A percentile compares a stretch with the other conserved stretches of the same genome.
Evolutionary conservation across 2,113 vertebrate genomes (phyloP).

Genomic region (Oryzias celebensis): DNA sequence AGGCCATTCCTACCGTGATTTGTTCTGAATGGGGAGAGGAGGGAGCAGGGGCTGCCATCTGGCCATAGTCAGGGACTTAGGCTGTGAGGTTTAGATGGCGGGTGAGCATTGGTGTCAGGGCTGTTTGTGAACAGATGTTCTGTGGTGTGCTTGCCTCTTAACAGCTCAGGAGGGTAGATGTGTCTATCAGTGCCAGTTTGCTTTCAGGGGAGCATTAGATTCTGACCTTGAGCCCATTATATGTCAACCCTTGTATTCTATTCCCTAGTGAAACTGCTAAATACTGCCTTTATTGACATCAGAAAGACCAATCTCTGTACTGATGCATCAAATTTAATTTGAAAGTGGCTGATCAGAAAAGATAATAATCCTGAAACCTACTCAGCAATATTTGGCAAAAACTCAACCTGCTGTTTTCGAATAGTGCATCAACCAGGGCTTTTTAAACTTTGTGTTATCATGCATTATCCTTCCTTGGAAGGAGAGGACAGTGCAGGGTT

Average conservation of each 20-base stretch:
- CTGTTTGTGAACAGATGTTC: slow-evolving; percentile 99
- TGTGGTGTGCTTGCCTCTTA: slow-evolving; percentile 89
- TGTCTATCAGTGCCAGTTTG: slow-evolving; percentile 87
- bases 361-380: slow-evolving; percentile 11
- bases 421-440: slow-evolving; percentile 18
- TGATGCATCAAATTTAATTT: slow-evolving; percentile 30
- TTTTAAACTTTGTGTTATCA: slow-evolving; percentile 11
- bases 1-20: slow-evolving; percentile 82
- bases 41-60: slow-evolving; percentile 85
- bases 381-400: slow-evolving; percentile 16
- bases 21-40: slow-evolving; percentile 70
- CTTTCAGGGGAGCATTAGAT: slow-evolving; percentile 59
- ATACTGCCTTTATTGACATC: slow-evolving; percentile 38
- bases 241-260: slow-evolving; percentile 62
- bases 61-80: slow-evolving; percentile 94
- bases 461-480: slow-evolving; percentile 22
- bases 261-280: slow-evolving; percentile 32
- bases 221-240: slow-evolving; percentile 80
- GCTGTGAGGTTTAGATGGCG: slow-evolving; percentile 77
- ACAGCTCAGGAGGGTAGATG: slow-evolving; percentile 91
- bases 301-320: slow-evolving; percentile 18
- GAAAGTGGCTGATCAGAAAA: slow-evolving; percentile 6
- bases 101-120: slow-evolving; percentile 84
- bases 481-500: slow-evolving; percentile 48
- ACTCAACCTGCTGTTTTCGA: slow-evolving; percentile 16